These are phyloP conservation scores for Apodemia hepburni DNA, from an alignment of 2,888 invertebrate genomes.

Conservation along the genomic window DNA sequence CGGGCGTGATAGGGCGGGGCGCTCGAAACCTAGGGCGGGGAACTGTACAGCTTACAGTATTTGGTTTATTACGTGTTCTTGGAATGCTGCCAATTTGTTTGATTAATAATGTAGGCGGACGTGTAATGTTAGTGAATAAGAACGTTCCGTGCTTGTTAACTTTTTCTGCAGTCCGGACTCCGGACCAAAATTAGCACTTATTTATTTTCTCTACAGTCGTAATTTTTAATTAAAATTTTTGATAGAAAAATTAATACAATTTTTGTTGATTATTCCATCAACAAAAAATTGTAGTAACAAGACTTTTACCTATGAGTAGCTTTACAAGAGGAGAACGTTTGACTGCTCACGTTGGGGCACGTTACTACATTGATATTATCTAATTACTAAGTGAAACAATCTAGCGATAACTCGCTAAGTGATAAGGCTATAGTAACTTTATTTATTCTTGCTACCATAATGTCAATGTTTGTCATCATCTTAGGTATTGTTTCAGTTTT, in stretches of 20 bases:
- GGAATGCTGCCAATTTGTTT: constrained; percentile 47
- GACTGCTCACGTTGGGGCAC: no score
- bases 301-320: no score
- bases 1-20: constrained; percentile 68
- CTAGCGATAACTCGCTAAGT: no score
- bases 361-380: no score
- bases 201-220: not conserved
- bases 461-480: no score
- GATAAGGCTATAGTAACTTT: no score
- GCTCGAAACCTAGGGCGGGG: constrained; percentile 50
- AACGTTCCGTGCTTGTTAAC: not conserved
- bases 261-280: no score
- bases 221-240: not conserved
- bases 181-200: not conserved
- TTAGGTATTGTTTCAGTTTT: no score
- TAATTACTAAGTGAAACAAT: no score
- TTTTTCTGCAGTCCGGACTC: not conserved
- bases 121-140: constrained; percentile 18
- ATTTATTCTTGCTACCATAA: no score
- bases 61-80: constrained; percentile 41
- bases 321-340: no score
- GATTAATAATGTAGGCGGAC: constrained; percentile 49
- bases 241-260: not conserved
- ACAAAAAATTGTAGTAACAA: no score
- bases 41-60: constrained; percentile 34